Conservation (phyloP, 2,888 invertebrate species). For the Xestia ashworthii region DNA sequence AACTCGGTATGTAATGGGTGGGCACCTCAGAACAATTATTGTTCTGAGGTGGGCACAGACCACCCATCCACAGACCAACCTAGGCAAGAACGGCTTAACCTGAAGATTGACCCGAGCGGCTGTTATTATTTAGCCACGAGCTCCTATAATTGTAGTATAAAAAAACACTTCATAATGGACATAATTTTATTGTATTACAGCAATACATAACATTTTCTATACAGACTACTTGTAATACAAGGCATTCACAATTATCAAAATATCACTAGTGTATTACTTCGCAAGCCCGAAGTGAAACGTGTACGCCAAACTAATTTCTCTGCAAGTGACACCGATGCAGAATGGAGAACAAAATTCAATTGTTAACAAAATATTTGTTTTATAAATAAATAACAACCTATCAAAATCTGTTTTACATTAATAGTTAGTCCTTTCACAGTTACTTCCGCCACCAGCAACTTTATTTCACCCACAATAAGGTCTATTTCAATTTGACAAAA, state of each 20-base stretch:
- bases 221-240: slow-evolving; percentile 72
- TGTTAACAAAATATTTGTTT: slow-evolving; percentile 46
- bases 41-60: no score
- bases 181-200: slow-evolving; percentile 74
- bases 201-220: slow-evolving; percentile 79
- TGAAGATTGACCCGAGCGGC: no score
- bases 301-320: slow-evolving; percentile 48
- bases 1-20: no score
- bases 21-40: no score
- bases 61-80: no score
- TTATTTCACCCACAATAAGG: neutral
- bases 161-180: slow-evolving; percentile 46
- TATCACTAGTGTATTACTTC: slow-evolving; percentile 69
- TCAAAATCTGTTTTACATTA: slow-evolving; percentile 14
- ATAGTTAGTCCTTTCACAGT: neutral
- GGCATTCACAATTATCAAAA: slow-evolving; percentile 77
- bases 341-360: slow-evolving; percentile 53
- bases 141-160: neutral
- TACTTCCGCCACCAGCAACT: neutral
- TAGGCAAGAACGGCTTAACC: no score
- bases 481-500: slow-evolving; percentile 49
- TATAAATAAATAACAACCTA: slow-evolving; percentile 63
- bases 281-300: slow-evolving; percentile 33
- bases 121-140: no score
- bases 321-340: slow-evolving; percentile 32